Conservation (phyloP, 1,140 invertebrate genomes). For the Ostrea edulis region DNA sequence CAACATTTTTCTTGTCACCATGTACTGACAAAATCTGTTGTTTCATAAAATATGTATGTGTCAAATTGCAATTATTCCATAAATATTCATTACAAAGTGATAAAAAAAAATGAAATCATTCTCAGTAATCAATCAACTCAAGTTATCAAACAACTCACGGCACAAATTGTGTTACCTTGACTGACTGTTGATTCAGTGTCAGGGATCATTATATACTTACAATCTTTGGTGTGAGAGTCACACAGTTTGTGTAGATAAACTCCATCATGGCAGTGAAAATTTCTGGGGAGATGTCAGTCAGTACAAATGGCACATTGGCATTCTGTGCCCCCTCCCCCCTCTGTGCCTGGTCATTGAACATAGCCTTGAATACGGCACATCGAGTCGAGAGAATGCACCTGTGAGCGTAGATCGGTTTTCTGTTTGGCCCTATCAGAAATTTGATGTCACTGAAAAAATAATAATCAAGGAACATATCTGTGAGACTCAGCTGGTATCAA, state of each 20-base stretch:
- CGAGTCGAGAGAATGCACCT: conserved; percentile 76
- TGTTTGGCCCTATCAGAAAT: conserved; percentile 75
- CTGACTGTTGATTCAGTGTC: not conserved
- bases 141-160: too few relatives aligned
- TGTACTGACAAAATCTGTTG: too few relatives aligned
- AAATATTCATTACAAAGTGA: too few relatives aligned
- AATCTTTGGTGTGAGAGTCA: conserved; percentile 74
- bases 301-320: conserved; percentile 74
- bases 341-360: conserved; percentile 75
- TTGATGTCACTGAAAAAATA: conserved; percentile 81
- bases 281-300: conserved; percentile 75
- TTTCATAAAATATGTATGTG: too few relatives aligned
- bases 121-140: too few relatives aligned
- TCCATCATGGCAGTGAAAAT: conserved; percentile 77
- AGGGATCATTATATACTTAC: conserved; percentile 61
- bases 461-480: conserved; percentile 73
- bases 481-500: too few relatives aligned
- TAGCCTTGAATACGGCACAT: conserved; percentile 78
- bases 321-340: conserved; percentile 63
- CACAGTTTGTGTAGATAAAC: conserved; percentile 78
- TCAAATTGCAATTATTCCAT: too few relatives aligned
- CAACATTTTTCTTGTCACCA: not conserved
- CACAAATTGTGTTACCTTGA: not conserved
- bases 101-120: too few relatives aligned
- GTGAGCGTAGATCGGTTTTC: conserved; percentile 76